Evolutionary conservation across 1,140 invertebrate species (phyloP).

Genomic region (Aporrectodea caliginosa): DNA sequence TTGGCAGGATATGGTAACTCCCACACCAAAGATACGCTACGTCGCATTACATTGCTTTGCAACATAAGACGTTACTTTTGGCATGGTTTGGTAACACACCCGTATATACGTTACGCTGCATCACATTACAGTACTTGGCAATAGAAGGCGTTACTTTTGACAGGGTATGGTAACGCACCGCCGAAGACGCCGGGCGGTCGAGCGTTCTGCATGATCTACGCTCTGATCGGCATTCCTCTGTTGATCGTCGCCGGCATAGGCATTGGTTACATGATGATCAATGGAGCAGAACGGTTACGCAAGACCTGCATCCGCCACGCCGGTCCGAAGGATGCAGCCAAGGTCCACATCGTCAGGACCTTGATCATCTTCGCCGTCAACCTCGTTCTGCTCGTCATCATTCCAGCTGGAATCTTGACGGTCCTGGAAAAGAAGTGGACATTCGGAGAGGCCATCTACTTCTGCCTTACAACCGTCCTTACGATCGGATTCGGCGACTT

Average conservation of each 20-base stretch:
- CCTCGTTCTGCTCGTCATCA: background rate
- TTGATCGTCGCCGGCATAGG: slow-evolving; percentile 98
- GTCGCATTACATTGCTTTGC: too few relatives aligned
- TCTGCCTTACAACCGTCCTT: slow-evolving; percentile 78
- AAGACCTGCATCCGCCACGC: background rate
- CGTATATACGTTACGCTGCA: too few relatives aligned
- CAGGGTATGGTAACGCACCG: slow-evolving; percentile 54
- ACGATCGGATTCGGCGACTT: slow-evolving; percentile 89
- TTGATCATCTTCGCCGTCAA: background rate
- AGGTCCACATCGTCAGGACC: background rate
- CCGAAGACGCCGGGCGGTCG: slow-evolving; percentile 52
- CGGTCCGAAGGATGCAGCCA: background rate
- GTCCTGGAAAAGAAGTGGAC: slow-evolving; percentile 60
- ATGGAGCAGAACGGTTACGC: background rate
- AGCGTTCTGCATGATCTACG: slow-evolving; percentile 56
- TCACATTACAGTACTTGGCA: too few relatives aligned
- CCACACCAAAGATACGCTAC: too few relatives aligned
- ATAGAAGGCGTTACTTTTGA: too few relatives aligned
- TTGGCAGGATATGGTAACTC: too few relatives aligned
- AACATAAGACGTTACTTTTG: too few relatives aligned
- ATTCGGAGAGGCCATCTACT: slow-evolving; percentile 84
- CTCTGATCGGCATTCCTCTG: slow-evolving; percentile 63
- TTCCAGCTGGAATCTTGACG: slow-evolving; percentile 33
- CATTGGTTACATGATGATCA: slow-evolving; percentile 90
- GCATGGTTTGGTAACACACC: too few relatives aligned